Base-by-base conservation (phyloP, 1,140 invertebrate species). In the Ostrea denselamellosa region DNA sequence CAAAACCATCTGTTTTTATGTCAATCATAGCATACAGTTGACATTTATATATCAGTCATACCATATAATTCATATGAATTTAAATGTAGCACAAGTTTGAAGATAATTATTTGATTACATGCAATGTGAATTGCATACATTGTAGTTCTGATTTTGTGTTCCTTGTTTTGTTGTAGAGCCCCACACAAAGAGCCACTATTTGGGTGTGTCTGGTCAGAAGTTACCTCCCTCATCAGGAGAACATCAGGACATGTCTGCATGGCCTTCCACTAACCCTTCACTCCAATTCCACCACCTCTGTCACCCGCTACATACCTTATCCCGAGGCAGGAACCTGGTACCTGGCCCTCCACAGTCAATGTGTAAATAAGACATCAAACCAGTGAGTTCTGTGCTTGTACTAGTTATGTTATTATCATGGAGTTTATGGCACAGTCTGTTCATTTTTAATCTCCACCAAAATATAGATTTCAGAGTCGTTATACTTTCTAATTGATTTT, bases 261-360 rank as follows among this genome's bases (percentile, higher is more conserved):
- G 89, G 89, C 28, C 53, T 90, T 8, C n/a, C 34, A 34, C 25
- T 90, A 62, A 83, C 58, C 22, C 19, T 90, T 10, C 87, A 89
- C 71, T 87, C 89, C 14, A 85, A 54, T 71, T 34, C 25, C 17
- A 25, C 85, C 12, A 81, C 14, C 19, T 25, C 58, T 8, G 19
- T 77, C 4, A 25, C 51, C 17, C 71, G 83, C 28, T 90, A 89
- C 85, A 89, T 93, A 7, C 92, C 92, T 25, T 93, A 92, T 62
- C 92, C 92, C n/a, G 87, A 89, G 44, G 85, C 81, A 28, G 92
- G 91, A 0, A 81, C 94, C 19, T 98, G 97, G 97, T 97, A 97
- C 87, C 83, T 94, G 14, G 91, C 92, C 25, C 85, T 94, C 22
- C 88, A 92, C 77, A 90, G 90, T 28, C 81, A 87, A 44, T 94